Percentiles rank a stretch among this genome's conserved stretches.
Evolutionary conservation across 2,888 invertebrate genomes (phyloP).

Genomic region (Tenodera sinensis): DNA sequence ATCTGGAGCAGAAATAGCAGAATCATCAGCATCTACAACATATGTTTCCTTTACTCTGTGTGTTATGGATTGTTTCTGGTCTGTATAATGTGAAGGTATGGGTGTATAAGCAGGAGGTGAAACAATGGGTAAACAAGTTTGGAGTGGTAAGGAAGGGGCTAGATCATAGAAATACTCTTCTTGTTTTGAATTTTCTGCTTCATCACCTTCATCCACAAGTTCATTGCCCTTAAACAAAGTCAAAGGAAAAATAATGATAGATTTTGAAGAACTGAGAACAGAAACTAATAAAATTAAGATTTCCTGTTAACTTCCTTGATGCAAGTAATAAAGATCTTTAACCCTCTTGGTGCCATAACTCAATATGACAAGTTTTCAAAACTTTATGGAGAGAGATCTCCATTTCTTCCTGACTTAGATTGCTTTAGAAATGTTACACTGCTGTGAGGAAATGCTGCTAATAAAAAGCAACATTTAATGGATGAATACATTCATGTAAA

Average conservation of each 20-base stretch:
- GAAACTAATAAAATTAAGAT: background rate
- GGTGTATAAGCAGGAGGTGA: background rate
- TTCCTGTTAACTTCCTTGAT: no score
- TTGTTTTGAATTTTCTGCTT: conserved; percentile 16
- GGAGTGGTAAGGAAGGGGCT: conserved; percentile 4
- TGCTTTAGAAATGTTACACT: no score
- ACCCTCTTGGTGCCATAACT: background rate
- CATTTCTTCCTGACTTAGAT: no score
- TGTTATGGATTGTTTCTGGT: background rate
- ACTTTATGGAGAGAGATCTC: no score
- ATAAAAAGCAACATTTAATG: no score
- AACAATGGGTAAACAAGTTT: background rate
- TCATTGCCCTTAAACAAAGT: conserved; percentile 30
- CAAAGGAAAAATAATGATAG: conserved; percentile 4
- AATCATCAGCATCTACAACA: conserved; percentile 13
- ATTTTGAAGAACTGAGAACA: background rate
- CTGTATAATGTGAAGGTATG: background rate
- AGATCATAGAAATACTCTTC: conserved; percentile 25
- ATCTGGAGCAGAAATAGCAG: background rate
- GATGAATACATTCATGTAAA: no score
- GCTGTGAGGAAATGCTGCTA: no score
- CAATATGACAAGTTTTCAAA: no score
- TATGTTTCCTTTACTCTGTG: background rate
- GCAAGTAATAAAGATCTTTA: background rate
- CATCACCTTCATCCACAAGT: conserved; percentile 19